Base-by-base conservation (phyloP, 2,113 vertebrate species). In the Falco punctatus region DNA sequence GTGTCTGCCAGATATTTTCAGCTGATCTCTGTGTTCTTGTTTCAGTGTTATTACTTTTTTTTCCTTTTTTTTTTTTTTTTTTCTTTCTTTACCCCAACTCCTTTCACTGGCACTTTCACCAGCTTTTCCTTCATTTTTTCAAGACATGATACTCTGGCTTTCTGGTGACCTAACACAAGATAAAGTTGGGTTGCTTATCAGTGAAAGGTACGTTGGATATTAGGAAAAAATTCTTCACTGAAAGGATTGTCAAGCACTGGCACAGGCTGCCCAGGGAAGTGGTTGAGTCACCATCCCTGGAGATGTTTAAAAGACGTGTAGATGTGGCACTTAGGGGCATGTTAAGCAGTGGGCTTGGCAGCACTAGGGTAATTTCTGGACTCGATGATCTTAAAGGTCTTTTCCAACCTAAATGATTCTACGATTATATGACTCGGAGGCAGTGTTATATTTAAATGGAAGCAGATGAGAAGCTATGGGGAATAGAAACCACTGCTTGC, bases 171-270 rank as follows among this genome's bases (percentile, higher is more conserved):
- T 83, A 80, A 81, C 1, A 0, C 87, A 90, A 95, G 89, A 95
- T 82, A 85, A 96, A 95, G 81, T 69, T 90, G 82, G 87, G 32
- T 73, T 81, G 75, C 95, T 97, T 97, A 95, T 97, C 96, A 95
- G 79, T 95, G 94, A 93, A 95, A 95, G 92, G 93, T 96, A 92
- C 70, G 87, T 96, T 95, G 93, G 42, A 14, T 42, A 42, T 42
- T 42, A 42, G 42, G 42, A 42, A 42, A 42, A 42, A 42, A 13
- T 12, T 42, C 42, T 42, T 42, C 42, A 42, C 42, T 42, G 42
- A 42, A 42, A 42, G 42, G 42, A 14, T 42, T 42, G 42, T 42
- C 42, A 42, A 42, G 14, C 42, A 42, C 42, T 42, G 42, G 42
- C 11, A 42, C 42, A 42, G 42, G 42, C 14, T 42, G 42, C 42